Evolutionary conservation across 2,797 vertebrate species (phyloP), one percentile per base, ranked within the genome.

Genomic region (Enteromius mattozi): DNA sequence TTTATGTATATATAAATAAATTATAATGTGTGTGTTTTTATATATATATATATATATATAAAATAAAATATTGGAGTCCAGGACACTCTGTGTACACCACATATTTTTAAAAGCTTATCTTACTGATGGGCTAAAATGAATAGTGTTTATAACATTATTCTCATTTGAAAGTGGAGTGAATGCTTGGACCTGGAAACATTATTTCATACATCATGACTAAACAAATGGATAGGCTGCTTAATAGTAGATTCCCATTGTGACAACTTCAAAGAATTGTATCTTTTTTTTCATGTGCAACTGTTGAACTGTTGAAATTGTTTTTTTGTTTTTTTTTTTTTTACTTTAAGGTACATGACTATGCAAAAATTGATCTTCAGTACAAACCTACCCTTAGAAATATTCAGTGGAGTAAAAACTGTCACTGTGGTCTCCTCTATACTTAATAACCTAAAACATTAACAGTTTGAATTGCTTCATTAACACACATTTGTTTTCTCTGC

Each of bases 401-500:
- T 77, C 13, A 27, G 1, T 77, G 35, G 13, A 59, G 35, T 27
- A 61, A 30, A 61, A 17, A 17, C 9, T 42, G 35, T 40, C 8
- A 76, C 6, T 21, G 30, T 37, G 4, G 33, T 68, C 8, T 68
- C 6, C 3, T n/a, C 2, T 56, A 16, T 17, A 5, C 24, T 33
- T 24, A 74, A 76, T 56, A 56, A 54, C 12, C 37, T 42, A 17
- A 27, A 78, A 7, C 76, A 63, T 63, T 30, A 45, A 5, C 4
- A 21, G n/a, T 45, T 24, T 45, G 6, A 54, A 0, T 66, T 33
- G 5, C 61, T 66, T 79, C 12, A 66, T 51, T 80, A 56, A 40
- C 30, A 0, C 49, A 63, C 69, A 30, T 40, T 74, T 0, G 82
- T 65, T 87, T 92, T 85, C 86, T 77, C 88, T 91, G 54, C 88